A percentile compares a stretch with the other conserved stretches of the same genome.
These are phyloP conservation scores for Podarcis siculus DNA, from an alignment of 2,797 vertebrate genomes.

Conservation along the genomic window DNA sequence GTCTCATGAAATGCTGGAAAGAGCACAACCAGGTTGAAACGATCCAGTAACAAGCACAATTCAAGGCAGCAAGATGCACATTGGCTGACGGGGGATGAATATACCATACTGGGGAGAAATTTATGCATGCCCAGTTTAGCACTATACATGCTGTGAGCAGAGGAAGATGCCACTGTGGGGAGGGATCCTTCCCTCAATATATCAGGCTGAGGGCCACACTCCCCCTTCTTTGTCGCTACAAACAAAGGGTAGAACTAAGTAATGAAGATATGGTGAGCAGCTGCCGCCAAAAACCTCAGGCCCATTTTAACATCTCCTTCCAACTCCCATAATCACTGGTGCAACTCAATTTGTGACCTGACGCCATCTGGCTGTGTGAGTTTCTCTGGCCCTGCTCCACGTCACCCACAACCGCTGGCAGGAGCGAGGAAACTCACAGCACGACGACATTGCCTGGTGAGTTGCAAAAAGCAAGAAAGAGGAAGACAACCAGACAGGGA, in stretches of 20 bases:
- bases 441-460: too few species aligned
- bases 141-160: neutral
- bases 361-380: too few species aligned
- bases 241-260: neutral
- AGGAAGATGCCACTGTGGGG: neutral
- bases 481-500: neutral
- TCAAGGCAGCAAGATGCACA: neutral
- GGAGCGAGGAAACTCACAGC: neutral
- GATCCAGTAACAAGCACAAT: neutral
- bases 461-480: too few species aligned
- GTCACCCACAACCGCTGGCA: neutral
- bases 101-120: neutral
- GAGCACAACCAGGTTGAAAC: neutral
- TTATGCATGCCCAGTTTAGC: neutral
- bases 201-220: too few species aligned
- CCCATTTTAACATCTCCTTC: neutral
- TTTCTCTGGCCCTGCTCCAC: neutral
- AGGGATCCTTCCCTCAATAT: neutral
- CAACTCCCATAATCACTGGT: too few species aligned
- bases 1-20: constrained; percentile 89
- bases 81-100: neutral
- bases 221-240: neutral
- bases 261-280: neutral
- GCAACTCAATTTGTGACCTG: too few species aligned
- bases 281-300: neutral